Evolutionary conservation across 2,888 invertebrate species (phyloP), one percentile per base, ranked within the genome.

Genomic region (Sphaerophoria taeniata): DNA sequence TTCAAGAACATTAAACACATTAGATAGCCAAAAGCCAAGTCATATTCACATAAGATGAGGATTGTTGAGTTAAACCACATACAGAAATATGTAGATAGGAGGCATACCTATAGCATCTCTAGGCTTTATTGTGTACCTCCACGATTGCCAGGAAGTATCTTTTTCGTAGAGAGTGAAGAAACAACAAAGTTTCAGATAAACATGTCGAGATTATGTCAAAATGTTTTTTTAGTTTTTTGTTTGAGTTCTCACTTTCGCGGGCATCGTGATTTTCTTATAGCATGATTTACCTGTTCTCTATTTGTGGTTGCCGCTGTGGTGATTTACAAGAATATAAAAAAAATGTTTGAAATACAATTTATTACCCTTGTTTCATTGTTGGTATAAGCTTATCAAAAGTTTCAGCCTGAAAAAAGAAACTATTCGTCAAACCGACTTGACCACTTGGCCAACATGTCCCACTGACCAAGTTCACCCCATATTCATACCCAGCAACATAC

Each of bases 191-290:
- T 3, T 43, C 3, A 65, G 85, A 85, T 85, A 77, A 81, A 81
- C 81, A 85, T 70, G 81, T 70, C 61, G 31, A 76, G 85, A 85
- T 85, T 73, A 81, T 81, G 85, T 85, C 85, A 73, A 63, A 85
- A 24, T 24, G 24, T 24, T 24, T 24, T 24, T 24, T 24, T 24
- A 24, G 24, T 24, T 43, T 47, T 76, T 79, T 47, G 70, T 81
- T 70, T 85, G 76, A 81, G 81, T 85, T 85, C 85, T 85, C 81
- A 85, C 85, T 85, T 85, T 77, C 73, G 39, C 72, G 65, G 24
- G 67, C 67, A 67, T 67, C 39, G 3, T 53, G 53, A 53, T 31
- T 53, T 16, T 24, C 24, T 24, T n/a, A 7, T n/a, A n/a, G 53
- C 12, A 49, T 65, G 47, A 34, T 49, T 49, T 65, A 65, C 49